Conservation (phyloP, 2,797 vertebrate species). For the Crenichthys baileyi region DNA sequence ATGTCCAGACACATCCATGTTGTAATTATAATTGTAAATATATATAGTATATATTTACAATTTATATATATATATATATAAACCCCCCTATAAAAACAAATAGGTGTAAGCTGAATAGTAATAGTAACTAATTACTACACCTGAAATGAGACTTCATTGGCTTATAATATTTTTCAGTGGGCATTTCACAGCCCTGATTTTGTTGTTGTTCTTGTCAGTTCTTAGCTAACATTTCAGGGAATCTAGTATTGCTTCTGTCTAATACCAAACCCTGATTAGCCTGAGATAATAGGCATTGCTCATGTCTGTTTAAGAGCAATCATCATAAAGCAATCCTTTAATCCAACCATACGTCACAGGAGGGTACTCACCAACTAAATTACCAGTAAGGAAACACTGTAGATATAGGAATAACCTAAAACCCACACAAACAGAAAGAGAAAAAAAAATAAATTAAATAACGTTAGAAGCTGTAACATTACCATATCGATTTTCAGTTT, state of each 20-base stretch:
- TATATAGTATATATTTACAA: too few species aligned
- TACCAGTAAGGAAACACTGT: slow-evolving; percentile 16
- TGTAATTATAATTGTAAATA: neutral
- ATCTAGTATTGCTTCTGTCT: neutral
- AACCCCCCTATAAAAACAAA: neutral
- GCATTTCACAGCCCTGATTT: neutral
- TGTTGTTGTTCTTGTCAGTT: neutral
- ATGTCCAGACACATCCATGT: neutral
- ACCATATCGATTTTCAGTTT: neutral
- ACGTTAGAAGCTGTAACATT: accelerated
- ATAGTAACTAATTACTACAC: too few species aligned
- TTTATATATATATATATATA: too few species aligned
- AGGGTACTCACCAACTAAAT: slow-evolving; percentile 57
- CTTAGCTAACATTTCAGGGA: neutral
- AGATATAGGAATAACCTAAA: slow-evolving; percentile 36
- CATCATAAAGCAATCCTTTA: neutral
- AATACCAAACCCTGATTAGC: neutral
- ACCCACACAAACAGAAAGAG: neutral
- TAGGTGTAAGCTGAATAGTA: too few species aligned
- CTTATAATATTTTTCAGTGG: neutral
- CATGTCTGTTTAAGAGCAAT: neutral
- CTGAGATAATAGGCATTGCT: neutral
- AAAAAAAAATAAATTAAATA: neutral
- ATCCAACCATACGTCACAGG: neutral
- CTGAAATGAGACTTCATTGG: neutral